Percentiles rank a stretch among this genome's conserved stretches.
These are phyloP conservation scores for Aethes cnicana DNA, from an alignment of 2,888 invertebrate species.

Conservation along the genomic window DNA sequence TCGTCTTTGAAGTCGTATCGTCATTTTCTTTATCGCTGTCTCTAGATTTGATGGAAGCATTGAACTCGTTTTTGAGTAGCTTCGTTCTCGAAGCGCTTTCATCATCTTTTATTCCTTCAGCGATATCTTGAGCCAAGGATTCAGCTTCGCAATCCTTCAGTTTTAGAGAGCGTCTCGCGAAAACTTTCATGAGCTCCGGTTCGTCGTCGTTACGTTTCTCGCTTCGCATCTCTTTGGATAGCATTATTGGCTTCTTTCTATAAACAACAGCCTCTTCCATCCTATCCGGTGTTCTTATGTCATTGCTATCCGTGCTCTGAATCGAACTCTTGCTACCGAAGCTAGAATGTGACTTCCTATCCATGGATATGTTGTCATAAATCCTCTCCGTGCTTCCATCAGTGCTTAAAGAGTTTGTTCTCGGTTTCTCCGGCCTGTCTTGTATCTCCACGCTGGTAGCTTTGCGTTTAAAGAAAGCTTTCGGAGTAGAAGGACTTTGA, in stretches of 20 bases:
- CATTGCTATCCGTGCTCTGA: slow-evolving; percentile 73
- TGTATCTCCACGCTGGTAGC: slow-evolving; percentile 80
- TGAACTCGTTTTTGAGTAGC: slow-evolving; percentile 71
- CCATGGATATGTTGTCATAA: slow-evolving; percentile 73
- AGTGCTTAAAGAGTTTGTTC: slow-evolving; percentile 68
- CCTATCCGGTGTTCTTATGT: slow-evolving; percentile 64
- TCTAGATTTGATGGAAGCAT: slow-evolving; percentile 81
- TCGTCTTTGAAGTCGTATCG: slow-evolving; percentile 50
- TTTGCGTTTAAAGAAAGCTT: slow-evolving; percentile 79
- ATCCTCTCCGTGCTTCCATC: slow-evolving; percentile 74
- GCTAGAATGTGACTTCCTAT: slow-evolving; percentile 73
- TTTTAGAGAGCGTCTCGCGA: slow-evolving; percentile 90
- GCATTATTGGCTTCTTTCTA: slow-evolving; percentile 79
- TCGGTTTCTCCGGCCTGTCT: slow-evolving; percentile 67
- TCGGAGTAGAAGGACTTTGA: slow-evolving; percentile 68
- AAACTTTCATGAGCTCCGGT: slow-evolving; percentile 91
- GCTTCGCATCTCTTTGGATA: slow-evolving; percentile 63
- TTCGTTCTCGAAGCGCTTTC: slow-evolving; percentile 57
- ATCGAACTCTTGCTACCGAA: slow-evolving; percentile 77
- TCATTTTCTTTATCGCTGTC: slow-evolving; percentile 90
- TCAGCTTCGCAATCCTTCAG: slow-evolving; percentile 87
- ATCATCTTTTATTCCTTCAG: slow-evolving; percentile 65
- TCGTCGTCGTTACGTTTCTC: slow-evolving; percentile 84
- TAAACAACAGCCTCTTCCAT: slow-evolving; percentile 78
- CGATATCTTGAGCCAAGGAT: slow-evolving; percentile 81